A percentile compares a stretch with the other conserved stretches of the same genome.
Evolutionary conservation across 1,140 invertebrate species (phyloP).

Genomic region (Lucilia cuprina): DNA sequence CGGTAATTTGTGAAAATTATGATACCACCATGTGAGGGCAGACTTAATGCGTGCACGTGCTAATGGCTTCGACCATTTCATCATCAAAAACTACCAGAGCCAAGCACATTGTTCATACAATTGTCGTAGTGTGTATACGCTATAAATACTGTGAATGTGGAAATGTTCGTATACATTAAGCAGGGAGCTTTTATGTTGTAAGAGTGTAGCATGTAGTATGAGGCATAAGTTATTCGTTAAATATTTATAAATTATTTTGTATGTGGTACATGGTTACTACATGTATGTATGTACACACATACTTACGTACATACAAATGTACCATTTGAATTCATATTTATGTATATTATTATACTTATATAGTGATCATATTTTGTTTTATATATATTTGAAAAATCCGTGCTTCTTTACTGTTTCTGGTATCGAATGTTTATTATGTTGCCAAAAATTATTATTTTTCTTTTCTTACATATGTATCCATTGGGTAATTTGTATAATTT

Average conservation of each 20-base stretch:
- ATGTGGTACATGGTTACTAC: too few relatives aligned
- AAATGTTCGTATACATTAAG: neutral
- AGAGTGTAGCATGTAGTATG: neutral
- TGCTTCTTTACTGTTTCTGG: neutral
- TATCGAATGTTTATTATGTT: conserved; percentile 5
- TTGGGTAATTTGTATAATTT: neutral
- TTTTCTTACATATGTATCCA: neutral
- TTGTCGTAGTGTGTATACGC: neutral
- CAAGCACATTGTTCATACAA: neutral
- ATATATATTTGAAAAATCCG: conserved; percentile 14
- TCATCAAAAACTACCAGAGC: conserved; percentile 20
- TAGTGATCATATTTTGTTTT: neutral
- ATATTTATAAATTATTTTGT: neutral
- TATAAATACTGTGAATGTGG: too few relatives aligned
- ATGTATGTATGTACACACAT: too few relatives aligned
- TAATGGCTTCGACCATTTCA: conserved; percentile 40
- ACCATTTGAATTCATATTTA: neutral
- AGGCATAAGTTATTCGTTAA: neutral
- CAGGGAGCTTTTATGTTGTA: neutral
- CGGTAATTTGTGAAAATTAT: conserved; percentile 42
- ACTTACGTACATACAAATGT: too few relatives aligned
- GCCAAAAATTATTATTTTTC: neutral
- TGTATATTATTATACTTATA: neutral
- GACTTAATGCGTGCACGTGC: conserved; percentile 42
- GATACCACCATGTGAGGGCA: conserved; percentile 38